phyloP scores from a whole-genome alignment of 2,888 invertebrate genomes.

The Panopea generosa region DNA sequence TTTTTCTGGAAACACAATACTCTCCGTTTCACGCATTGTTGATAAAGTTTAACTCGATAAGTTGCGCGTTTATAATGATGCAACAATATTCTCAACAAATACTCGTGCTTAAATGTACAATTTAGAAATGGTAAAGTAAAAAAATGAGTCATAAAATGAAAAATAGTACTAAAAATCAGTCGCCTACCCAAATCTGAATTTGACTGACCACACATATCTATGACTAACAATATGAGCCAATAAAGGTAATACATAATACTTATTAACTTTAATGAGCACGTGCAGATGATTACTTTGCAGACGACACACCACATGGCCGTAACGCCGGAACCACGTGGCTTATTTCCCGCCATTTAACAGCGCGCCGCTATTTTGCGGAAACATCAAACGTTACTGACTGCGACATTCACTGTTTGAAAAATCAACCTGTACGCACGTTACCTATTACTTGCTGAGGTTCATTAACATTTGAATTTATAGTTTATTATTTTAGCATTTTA shows the following conservation, averaged over 20 bases:
- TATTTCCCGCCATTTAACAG: constrained; percentile 58
- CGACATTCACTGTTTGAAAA: constrained; percentile 16
- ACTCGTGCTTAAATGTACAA: too few relatives aligned
- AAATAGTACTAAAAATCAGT: too few relatives aligned
- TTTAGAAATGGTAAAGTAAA: too few relatives aligned
- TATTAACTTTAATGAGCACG: constrained; percentile 10
- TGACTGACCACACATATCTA: background rate
- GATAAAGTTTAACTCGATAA: too few relatives aligned
- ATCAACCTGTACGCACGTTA: constrained; percentile 22
- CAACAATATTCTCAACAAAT: too few relatives aligned
- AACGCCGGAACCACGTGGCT: constrained; percentile 57
- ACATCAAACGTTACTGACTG: constrained; percentile 41
- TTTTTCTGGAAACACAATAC: too few relatives aligned
- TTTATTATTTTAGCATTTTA: constrained; percentile 46
- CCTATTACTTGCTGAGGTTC: constrained; percentile 42
- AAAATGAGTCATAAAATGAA: too few relatives aligned
- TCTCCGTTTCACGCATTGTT: too few relatives aligned
- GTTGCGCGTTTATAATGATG: too few relatives aligned
- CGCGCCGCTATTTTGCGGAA: constrained; percentile 31
- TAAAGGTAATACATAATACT: background rate
- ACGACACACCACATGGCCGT: constrained; percentile 43
- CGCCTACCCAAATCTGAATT: too few relatives aligned
- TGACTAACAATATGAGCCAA: background rate
- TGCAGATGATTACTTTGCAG: constrained; percentile 39
- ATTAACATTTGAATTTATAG: constrained; percentile 51